Percentiles rank a stretch among this genome's conserved stretches.
Conservation (phyloP, 64 coral and sea anemone species). For the Pocillopora verrucosa region DNA sequence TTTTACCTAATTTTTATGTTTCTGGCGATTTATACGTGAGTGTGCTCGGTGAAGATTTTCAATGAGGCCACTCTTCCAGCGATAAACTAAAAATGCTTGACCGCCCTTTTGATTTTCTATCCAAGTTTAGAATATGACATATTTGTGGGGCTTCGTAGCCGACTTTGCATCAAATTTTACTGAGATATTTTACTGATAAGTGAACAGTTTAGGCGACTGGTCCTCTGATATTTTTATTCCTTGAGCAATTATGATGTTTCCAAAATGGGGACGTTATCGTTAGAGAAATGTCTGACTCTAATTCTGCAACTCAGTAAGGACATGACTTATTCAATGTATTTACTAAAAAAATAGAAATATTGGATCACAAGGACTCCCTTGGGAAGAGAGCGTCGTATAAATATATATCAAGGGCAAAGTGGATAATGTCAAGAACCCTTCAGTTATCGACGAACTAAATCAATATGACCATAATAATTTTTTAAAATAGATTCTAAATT, state of each 20-base stretch:
- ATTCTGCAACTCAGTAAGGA: not conserved
- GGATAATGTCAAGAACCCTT: too few species aligned
- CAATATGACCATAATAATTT: too few species aligned
- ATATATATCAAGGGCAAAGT: too few species aligned
- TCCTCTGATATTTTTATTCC: not conserved
- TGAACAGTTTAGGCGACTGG: not conserved
- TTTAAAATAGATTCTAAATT: too few species aligned
- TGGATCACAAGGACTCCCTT: not conserved
- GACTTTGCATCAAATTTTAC: not conserved
- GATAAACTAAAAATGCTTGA: not conserved
- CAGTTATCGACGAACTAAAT: too few species aligned
- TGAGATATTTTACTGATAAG: not conserved
- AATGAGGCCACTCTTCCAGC: not conserved
- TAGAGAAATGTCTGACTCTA: not conserved
- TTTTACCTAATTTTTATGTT: not conserved
- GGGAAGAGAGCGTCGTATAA: too few species aligned
- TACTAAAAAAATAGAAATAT: not conserved
- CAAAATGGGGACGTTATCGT: not conserved
- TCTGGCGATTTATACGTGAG: not conserved
- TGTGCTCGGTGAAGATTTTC: too few species aligned
- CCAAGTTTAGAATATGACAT: not conserved
- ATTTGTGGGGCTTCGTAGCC: not conserved
- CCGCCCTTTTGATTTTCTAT: not conserved
- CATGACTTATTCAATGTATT: not conserved
- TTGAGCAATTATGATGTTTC: not conserved